Evolutionary conservation across 2,113 vertebrate species (phyloP).

Genomic region (Bubo bubo): DNA sequence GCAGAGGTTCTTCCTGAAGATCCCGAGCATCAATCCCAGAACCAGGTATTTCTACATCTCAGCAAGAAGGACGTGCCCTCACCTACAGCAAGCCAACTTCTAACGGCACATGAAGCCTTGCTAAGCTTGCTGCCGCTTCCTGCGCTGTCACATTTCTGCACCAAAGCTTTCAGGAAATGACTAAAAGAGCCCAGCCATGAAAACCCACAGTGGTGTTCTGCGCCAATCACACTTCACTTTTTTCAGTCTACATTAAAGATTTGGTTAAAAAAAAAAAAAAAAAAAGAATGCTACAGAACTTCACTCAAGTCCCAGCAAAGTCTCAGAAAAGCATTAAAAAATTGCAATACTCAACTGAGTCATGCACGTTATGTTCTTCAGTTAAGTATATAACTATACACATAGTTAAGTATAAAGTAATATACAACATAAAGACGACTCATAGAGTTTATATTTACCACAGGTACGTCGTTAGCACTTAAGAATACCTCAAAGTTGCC

Average conservation of each 20-base stretch:
- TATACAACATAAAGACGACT: not conserved
- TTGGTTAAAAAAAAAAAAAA: slow-evolving; percentile 11
- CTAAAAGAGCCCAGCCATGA: slow-evolving; percentile 63
- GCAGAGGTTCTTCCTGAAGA: slow-evolving; percentile 60
- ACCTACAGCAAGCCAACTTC: not conserved
- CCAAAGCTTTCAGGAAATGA: slow-evolving; percentile 74
- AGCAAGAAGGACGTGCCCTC: slow-evolving; percentile 7
- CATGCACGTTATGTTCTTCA: not conserved
- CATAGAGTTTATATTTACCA: not conserved
- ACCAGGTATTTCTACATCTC: slow-evolving; percentile 24
- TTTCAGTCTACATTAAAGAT: slow-evolving; percentile 39
- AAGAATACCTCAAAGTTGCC: not conserved
- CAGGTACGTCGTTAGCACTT: not conserved
- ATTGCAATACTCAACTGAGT: not conserved
- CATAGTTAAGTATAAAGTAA: not conserved
- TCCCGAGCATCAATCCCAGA: slow-evolving; percentile 6
- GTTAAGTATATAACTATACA: not conserved
- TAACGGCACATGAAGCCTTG: not conserved
- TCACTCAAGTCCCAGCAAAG: not conserved
- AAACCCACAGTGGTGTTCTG: slow-evolving; percentile 55
- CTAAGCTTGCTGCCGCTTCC: slow-evolving; percentile 52
- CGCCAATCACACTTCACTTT: slow-evolving; percentile 54
- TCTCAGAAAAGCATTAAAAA: not conserved
- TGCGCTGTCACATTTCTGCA: slow-evolving; percentile 50
- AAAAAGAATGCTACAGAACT: slow-evolving; percentile 42